Evolutionary conservation across 2,888 invertebrate species (phyloP).

Genomic region (Chrysina gloriosa): DNA sequence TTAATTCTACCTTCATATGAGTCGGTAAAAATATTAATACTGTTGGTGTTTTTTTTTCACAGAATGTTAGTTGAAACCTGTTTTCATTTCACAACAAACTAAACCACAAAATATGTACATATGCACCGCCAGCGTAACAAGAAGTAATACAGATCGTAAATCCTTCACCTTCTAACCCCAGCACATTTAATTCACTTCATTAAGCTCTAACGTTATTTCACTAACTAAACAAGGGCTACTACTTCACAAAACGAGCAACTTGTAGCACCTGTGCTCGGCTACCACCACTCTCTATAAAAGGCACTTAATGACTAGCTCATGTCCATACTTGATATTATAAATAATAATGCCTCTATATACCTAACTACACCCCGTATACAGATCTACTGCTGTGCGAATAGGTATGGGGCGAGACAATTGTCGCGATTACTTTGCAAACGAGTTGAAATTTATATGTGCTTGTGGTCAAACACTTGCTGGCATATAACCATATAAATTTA

Average conservation of each 20-base stretch:
- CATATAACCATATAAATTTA: slow-evolving; percentile 22
- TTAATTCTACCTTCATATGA: too few species aligned
- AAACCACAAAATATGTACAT: too few species aligned
- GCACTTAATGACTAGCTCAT: slow-evolving; percentile 14
- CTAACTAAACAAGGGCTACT: slow-evolving; percentile 2
- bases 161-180: not conserved
- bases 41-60: too few species aligned
- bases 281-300: slow-evolving; percentile 5
- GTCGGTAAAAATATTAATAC: too few species aligned
- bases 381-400: not conserved
- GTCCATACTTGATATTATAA: slow-evolving; percentile 26
- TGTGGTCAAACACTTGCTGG: slow-evolving; percentile 18
- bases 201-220: slow-evolving; percentile 8
- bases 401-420: slow-evolving; percentile 1
- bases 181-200: slow-evolving; percentile 12
- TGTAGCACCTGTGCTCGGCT: slow-evolving; percentile 13
- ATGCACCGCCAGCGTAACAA: not conserved
- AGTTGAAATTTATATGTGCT: slow-evolving; percentile 32
- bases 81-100: too few species aligned
- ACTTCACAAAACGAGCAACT: slow-evolving; percentile 1
- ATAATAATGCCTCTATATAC: slow-evolving; percentile 7
- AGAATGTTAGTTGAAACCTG: too few species aligned
- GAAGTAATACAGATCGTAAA: not conserved
- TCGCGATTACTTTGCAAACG: slow-evolving; percentile 14
- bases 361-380: not conserved